A percentile compares a stretch with the other conserved stretches of the same genome.
Conservation (phyloP, 2,113 vertebrate species). For the Helogale parvula region DNA sequence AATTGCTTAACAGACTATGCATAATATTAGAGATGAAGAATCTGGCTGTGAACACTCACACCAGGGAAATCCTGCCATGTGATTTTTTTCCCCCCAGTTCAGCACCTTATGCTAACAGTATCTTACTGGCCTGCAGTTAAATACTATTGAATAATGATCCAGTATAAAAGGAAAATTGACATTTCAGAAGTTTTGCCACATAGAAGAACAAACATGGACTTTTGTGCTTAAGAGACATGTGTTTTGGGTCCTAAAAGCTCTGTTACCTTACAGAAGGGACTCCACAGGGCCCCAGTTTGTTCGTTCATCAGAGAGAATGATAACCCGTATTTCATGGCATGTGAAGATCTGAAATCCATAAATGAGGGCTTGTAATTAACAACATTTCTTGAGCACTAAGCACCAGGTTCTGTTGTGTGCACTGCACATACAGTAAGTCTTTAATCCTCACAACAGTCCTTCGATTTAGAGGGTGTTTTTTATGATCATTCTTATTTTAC, state of each 20-base stretch:
- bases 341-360: not conserved
- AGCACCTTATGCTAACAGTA: constrained; percentile 35
- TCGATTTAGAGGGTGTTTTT: not conserved
- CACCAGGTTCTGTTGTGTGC: not conserved
- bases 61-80: constrained; percentile 54
- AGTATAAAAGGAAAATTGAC: not conserved
- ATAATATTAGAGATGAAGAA: constrained; percentile 57
- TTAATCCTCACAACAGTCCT: not conserved
- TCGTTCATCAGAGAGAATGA: not conserved
- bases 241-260: not conserved
- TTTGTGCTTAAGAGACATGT: not conserved
- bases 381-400: not conserved
- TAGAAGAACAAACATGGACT: not conserved
- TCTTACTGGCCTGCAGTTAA: not conserved
- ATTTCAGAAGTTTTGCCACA: not conserved
- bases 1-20: constrained; percentile 66
- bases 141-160: constrained; percentile 13
- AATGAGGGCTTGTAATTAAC: not conserved
- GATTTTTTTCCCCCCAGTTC: constrained; percentile 27
- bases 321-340: not conserved
- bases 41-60: constrained; percentile 54
- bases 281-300: not conserved
- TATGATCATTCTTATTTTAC: not conserved
- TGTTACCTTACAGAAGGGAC: not conserved
- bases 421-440: not conserved